Base-by-base conservation (phyloP, 2,888 invertebrate species). In the Isotomurus palustris region DNA sequence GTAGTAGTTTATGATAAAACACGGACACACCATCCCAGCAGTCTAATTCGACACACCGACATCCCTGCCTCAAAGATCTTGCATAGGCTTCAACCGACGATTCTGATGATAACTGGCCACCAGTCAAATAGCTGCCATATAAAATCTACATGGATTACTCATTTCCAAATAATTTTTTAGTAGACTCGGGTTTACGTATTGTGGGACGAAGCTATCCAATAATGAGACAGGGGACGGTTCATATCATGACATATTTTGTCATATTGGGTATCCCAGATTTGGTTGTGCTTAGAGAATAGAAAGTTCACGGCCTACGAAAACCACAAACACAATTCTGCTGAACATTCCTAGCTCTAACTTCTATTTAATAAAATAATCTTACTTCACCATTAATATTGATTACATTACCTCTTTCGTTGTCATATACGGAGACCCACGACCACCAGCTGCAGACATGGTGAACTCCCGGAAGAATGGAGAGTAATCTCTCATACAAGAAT, bases 31-130 rank as follows among this genome's bases (percentile, higher is more conserved):
- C 97, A 76, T 97, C 95, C 96, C 96, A 97, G 21, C 60, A 62
- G 29, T 65, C 65, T 21, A 67, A 38, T 38, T 65, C 64, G 8
- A 67, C 51, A 56, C 64, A 52, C 4, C 97, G 84, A 74, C 97
- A 97, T 1, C 97, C 96, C 80, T 87, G 84, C 60, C 92, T 79
- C 53, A 99, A 78, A 60, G 90, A 90, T 10, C 50, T 38, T 0
- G 88, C 89, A 76, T 99, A 99, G 0, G 96, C 95, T 77, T 99
- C 97, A 38, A 88, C 81, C 1, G 95, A 94, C 0, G 96, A 96
- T 74, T 96, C 95, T 73, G 95, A 95, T 6, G 89, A 91, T 74
- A 97, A 86, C 76, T 99, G 99, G 78, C 99, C 96, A 0, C 97
- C 97, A 24, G 92, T 97, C 62, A 97, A 78, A 77, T 97, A 94